Conservation (phyloP, 2,888 invertebrate species). For the Altica lythri region DNA sequence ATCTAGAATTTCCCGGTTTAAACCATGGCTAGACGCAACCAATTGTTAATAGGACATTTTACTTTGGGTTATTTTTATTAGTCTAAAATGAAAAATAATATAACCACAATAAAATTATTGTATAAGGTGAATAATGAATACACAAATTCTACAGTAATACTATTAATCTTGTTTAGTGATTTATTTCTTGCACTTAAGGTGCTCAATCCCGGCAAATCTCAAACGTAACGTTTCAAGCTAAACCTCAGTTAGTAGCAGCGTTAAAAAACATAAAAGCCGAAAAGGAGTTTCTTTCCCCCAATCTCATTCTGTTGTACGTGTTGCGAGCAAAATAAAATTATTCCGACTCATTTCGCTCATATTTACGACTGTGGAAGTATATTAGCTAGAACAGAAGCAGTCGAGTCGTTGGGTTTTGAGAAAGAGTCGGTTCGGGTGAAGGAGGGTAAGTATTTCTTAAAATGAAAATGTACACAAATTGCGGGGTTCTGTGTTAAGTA, state of each 20-base stretch:
- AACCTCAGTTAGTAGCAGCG: constrained; percentile 9
- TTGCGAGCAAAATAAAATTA: constrained; percentile 42
- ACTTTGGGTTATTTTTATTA: no score
- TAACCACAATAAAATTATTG: no score
- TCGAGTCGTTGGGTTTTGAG: constrained; percentile 25
- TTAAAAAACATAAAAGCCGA: constrained; percentile 31
- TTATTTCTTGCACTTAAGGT: constrained; percentile 9
- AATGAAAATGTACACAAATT: constrained; percentile 9
- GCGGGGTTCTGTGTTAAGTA: no score
- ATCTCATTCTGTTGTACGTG: constrained; percentile 34
- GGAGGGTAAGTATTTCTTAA: constrained; percentile 5
- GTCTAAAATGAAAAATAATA: no score
- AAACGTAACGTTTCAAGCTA: constrained; percentile 10
- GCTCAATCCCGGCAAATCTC: constrained; percentile 14
- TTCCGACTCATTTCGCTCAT: constrained; percentile 43
- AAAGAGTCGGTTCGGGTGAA: not conserved
- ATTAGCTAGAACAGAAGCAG: constrained; percentile 43
- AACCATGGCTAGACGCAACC: no score
- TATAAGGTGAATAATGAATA: no score
- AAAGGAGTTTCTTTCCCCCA: constrained; percentile 26
- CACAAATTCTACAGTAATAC: no score
- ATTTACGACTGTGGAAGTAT: constrained; percentile 42
- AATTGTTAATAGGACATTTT: no score
- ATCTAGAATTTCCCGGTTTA: no score
- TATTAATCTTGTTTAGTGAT: no score